A percentile compares a stretch with the other conserved stretches of the same genome.
Evolutionary conservation across 2,888 invertebrate genomes (phyloP).

Genomic region (Flabesymbios commensalis): DNA sequence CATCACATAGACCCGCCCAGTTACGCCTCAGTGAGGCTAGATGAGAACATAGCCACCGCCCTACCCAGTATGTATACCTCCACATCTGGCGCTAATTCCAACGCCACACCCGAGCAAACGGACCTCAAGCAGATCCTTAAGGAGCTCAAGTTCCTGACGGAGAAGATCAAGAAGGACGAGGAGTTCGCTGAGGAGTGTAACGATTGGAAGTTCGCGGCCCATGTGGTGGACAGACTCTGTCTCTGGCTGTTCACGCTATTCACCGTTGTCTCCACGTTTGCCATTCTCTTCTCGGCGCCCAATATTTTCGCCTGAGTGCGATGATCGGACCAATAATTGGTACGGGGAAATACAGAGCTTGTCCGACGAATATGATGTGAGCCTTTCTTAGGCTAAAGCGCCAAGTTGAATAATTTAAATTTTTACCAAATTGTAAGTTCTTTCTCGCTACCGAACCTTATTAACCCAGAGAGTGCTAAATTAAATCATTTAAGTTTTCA

Average conservation of each 20-base stretch:
- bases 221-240: slow-evolving; percentile 97
- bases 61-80: too few relatives aligned
- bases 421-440: too few relatives aligned
- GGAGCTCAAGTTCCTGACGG: slow-evolving; percentile 90
- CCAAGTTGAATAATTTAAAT: too few relatives aligned
- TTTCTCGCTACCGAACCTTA: too few relatives aligned
- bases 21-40: background rate
- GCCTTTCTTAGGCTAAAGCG: too few relatives aligned
- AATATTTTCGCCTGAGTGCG: too few relatives aligned
- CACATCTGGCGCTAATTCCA: background rate
- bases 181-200: slow-evolving; percentile 90
- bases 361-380: too few relatives aligned
- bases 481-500: too few relatives aligned
- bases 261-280: slow-evolving; percentile 75
- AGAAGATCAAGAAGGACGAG: slow-evolving; percentile 92
- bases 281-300: slow-evolving; percentile 54
- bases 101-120: slow-evolving; percentile 55
- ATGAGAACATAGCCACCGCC: background rate
- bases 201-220: slow-evolving; percentile 98
- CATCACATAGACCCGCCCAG: background rate
- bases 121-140: slow-evolving; percentile 93
- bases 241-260: slow-evolving; percentile 81
- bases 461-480: too few relatives aligned
- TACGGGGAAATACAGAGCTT: too few relatives aligned
- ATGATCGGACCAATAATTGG: too few relatives aligned